phyloP scores from a whole-genome alignment of 2,797 vertebrate genomes.

The Cercopithecus neglectus region DNA sequence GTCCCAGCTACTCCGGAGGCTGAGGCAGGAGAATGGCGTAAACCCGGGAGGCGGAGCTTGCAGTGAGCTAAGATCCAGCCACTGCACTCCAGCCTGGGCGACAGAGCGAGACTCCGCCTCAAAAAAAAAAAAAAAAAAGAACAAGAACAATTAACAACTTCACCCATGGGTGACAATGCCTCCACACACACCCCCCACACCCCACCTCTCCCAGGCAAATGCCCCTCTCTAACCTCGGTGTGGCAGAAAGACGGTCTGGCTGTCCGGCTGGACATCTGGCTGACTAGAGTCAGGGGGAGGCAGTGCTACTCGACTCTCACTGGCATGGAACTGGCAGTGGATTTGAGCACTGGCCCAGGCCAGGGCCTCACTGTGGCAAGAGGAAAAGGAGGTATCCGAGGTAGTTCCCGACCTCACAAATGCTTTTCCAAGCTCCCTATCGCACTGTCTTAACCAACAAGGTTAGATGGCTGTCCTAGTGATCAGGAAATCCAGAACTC shows the following conservation, averaged over 20 bases:
- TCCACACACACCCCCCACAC: not conserved
- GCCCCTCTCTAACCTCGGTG: constrained; percentile 91
- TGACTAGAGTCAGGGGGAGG: constrained; percentile 91
- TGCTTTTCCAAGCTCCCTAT: not conserved
- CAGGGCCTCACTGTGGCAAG: constrained; percentile 92
- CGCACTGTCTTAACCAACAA: not conserved
- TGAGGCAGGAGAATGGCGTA: too few species aligned
- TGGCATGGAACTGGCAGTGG: constrained; percentile 98
- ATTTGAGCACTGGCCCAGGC: constrained; percentile 99
- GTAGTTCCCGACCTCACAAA: not conserved
- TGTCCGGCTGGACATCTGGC: constrained; percentile 96
- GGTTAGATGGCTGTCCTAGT: not conserved
- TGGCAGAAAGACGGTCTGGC: constrained; percentile 96
- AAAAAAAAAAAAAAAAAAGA: too few species aligned
- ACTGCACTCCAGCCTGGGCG: too few species aligned
- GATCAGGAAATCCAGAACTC: not conserved
- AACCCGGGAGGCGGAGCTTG: too few species aligned
- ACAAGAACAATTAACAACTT: not conserved
- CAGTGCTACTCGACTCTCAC: constrained; percentile 93
- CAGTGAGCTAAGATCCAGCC: too few species aligned
- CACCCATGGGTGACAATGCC: not conserved
- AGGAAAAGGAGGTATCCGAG: not conserved
- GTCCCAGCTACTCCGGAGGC: too few species aligned
- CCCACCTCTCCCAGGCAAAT: not conserved
- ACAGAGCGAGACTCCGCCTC: too few species aligned